Evolutionary conservation across 2,888 invertebrate species (phyloP).

Genomic region (Xiphydria camelus): DNA sequence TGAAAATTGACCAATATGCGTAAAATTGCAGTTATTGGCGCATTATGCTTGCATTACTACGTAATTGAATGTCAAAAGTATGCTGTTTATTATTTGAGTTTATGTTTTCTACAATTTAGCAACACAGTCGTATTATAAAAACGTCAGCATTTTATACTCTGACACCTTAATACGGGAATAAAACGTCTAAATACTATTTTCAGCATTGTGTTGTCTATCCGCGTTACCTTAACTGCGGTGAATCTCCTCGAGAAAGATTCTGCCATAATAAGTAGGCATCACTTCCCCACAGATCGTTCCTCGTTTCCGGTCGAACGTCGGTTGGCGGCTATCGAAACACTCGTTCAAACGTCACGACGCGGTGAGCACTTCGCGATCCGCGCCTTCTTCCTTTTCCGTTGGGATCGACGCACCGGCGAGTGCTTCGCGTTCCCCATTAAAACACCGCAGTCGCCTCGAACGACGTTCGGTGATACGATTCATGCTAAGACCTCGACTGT

Average conservation of each 20-base stretch:
- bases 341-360: constrained; percentile 2
- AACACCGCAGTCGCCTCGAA: neutral
- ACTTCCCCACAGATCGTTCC: constrained; percentile 21
- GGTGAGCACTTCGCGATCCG: neutral
- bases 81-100: too few relatives aligned
- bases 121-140: too few relatives aligned
- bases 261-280: constrained; percentile 55
- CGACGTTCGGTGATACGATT: neutral
- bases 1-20: too few relatives aligned
- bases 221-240: constrained; percentile 52
- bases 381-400: neutral
- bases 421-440: neutral
- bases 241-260: constrained; percentile 49
- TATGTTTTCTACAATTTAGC: too few relatives aligned
- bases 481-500: neutral
- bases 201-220: too few relatives aligned
- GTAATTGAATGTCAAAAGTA: too few relatives aligned
- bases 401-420: neutral
- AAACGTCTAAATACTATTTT: too few relatives aligned
- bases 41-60: too few relatives aligned
- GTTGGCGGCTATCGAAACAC: neutral
- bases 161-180: too few relatives aligned
- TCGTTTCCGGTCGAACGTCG: neutral
- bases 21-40: too few relatives aligned
- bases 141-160: too few relatives aligned